Evolutionary conservation across 2,888 invertebrate species (phyloP), one percentile per base, ranked within the genome.

Genomic region (Keiferia lycopersicella): DNA sequence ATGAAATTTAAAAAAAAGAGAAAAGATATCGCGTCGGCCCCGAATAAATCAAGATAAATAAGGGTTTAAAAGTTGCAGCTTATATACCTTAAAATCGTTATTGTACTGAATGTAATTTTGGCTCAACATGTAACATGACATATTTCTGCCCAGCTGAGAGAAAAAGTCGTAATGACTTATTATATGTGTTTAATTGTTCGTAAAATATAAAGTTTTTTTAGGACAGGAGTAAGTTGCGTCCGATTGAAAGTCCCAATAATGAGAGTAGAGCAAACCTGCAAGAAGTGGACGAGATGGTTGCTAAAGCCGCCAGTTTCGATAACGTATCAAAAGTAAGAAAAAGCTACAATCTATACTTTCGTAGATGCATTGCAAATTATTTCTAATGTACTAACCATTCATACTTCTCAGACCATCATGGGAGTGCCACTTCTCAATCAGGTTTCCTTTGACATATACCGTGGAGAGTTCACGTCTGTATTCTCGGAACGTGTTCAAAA

Each of bases 261-360:
- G 74, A 60, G 7, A 83, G 87, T 26, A 69, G 78, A 0, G 78
- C 78, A 0, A 81, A 74, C 2, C 69, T 89, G 2, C 89, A 91
- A 69, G 85, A 86, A 69, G 89, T 91, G 0, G 88, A 88, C 41
- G 88, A 87, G 2, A 66, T 88, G 0, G 72, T 84, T 0, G 89
- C 89, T 2, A 89, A 87, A 65, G 88, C 89, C 12, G 76, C 89
- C 20, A 86, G 82, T 69, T 85, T 91, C 58, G 68, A 77, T 2
- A 77, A 80, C 63, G 88, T 90, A 16, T 79, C 81, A 6, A 90
- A 89, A 83, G 90, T 83, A 72, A 60, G 51, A 10, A n/a, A n/a
- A n/a, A n/a, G n/a, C n/a, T n/a, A n/a, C n/a, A n/a, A n/a, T n/a
- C 26, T 26, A 26, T 26, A 6, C 39, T 12, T 39, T 7, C 39